Evolutionary conservation across 2,888 invertebrate genomes (phyloP), one percentile per base, ranked within the genome.

Genomic region (Linnaemya tessellans): DNA sequence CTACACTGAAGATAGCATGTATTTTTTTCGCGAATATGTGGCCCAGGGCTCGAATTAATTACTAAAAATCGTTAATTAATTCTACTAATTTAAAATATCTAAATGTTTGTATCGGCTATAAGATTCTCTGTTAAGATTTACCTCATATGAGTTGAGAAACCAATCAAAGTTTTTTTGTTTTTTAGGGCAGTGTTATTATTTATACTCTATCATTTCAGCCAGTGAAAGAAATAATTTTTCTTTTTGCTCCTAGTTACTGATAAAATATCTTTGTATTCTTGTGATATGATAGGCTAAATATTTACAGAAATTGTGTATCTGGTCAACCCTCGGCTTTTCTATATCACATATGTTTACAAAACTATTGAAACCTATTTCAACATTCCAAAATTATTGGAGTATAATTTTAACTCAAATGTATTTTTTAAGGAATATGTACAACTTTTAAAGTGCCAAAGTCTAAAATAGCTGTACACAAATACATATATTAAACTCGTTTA

Each of bases 361-460:
- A 4, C 15, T 3, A n/a, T 46, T 49, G n/a, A 51, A 51, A 20
- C 11, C 7, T 46, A 46, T n/a, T 46, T 46, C 1, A 46, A 15
- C 51, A 51, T 20, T 51, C 51, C 51, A 18, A 51, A 20, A 10
- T 25, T 0, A 11, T 60, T 35, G 38, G 38, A 11, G 11, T 38
- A 10, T 11, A 62, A 38, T 13, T 15, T 30, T 30, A 30, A 3
- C 5, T 30, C 5, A 30, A 30, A n/a, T n/a, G n/a, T n/a, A n/a
- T n/a, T n/a, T n/a, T n/a, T n/a, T n/a, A n/a, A n/a, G n/a, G n/a
- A n/a, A n/a, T n/a, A n/a, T n/a, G n/a, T n/a, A n/a, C n/a, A n/a
- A n/a, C n/a, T n/a, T 20, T 38, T 13, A 38, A 38, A 60, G 35
- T 60, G 18, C n/a, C n/a, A 35, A 38, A 60, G 60, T 35, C 60